Base-by-base conservation (phyloP, 2,113 vertebrate genomes). In the Hippocampus guttulatus region DNA sequence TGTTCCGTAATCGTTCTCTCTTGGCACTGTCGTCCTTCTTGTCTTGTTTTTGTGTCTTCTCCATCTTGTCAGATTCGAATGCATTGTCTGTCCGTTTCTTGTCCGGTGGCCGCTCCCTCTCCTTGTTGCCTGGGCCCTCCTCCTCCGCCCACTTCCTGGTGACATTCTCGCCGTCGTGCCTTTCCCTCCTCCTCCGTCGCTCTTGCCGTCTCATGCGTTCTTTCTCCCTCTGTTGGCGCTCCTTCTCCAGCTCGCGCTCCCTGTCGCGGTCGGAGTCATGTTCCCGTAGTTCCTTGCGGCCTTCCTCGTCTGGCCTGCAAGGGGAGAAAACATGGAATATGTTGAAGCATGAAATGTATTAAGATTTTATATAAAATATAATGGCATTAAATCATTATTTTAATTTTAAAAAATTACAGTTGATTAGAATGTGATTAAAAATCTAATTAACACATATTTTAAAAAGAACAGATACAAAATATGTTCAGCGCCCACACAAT, bases 1-100 rank as follows among this genome's bases (percentile, higher is more conserved):
- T 99, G 89, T 99, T 99, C 85, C 96, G 92, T 74, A 98, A 93
- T 33, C 96, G 93, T 81, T 98, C 96, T 85, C 93, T 94, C 89
- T 95, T 98, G 67, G 88, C 68, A 63, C 86, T 84, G 27, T 97
- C 95, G 1, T 99, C 96, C 83, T 94, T 97, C 86, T 91, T 95
- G 75, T 92, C 92, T 0, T 97, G 95, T 87, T 90, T 95, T 81
- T 85, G 73, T 43, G 80, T 75, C 86, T 93, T 96, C 72, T 96
- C 95, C 1, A 72, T 64, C 87, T 90, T 94, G 41, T 95, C 94
- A 23, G 90, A 92, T 25, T 98, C 95, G 54, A 87, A 79, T 40
- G 81, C 72, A 71, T 93, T 93, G 69, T 88, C 92, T 52, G 88
- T 90, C 84, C 90, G 96, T 78, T 92, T 94, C 90, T 92, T 98